phyloP scores from a whole-genome alignment of 2,888 invertebrate genomes.

The Diloba caeruleocephala region DNA sequence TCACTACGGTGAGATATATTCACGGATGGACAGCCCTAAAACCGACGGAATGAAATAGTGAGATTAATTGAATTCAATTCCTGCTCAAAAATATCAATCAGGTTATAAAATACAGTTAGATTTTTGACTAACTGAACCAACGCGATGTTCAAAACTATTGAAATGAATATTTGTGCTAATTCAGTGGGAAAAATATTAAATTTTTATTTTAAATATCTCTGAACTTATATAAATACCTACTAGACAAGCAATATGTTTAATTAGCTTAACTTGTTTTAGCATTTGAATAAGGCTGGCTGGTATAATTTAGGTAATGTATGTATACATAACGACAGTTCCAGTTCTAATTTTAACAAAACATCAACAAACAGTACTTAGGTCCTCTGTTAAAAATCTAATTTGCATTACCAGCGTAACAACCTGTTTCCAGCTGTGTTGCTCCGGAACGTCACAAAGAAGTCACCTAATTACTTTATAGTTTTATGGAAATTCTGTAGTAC shows the following conservation, averaged over 20 bases:
- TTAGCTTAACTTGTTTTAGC: slow-evolving; percentile 11
- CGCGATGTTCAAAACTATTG: slow-evolving; percentile 7
- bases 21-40: slow-evolving; percentile 30
- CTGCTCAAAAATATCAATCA: slow-evolving; percentile 24
- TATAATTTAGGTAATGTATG: slow-evolving; percentile 3
- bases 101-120: slow-evolving; percentile 21
- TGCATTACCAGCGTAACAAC: slow-evolving; percentile 38
- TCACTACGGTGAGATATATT: slow-evolving; percentile 42
- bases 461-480: slow-evolving; percentile 52
- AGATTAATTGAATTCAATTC: slow-evolving; percentile 44
- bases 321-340: slow-evolving; percentile 25
- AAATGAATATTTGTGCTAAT: slow-evolving; percentile 5
- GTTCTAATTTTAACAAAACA: slow-evolving; percentile 29
- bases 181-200: too few species aligned
- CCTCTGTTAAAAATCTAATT: slow-evolving; percentile 46
- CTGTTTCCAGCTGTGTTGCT: slow-evolving; percentile 37
- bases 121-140: slow-evolving; percentile 10
- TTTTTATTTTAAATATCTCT: too few species aligned
- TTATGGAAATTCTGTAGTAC: slow-evolving; percentile 41
- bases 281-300: slow-evolving; percentile 17
- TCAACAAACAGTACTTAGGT: slow-evolving; percentile 32
- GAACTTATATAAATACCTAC: slow-evolving; percentile 2
- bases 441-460: slow-evolving; percentile 38
- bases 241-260: slow-evolving; percentile 11
- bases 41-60: slow-evolving; percentile 33